Percentiles rank a stretch among this genome's conserved stretches.
Conservation (phyloP, 2,113 vertebrate species). For the Heterotis niloticus region DNA sequence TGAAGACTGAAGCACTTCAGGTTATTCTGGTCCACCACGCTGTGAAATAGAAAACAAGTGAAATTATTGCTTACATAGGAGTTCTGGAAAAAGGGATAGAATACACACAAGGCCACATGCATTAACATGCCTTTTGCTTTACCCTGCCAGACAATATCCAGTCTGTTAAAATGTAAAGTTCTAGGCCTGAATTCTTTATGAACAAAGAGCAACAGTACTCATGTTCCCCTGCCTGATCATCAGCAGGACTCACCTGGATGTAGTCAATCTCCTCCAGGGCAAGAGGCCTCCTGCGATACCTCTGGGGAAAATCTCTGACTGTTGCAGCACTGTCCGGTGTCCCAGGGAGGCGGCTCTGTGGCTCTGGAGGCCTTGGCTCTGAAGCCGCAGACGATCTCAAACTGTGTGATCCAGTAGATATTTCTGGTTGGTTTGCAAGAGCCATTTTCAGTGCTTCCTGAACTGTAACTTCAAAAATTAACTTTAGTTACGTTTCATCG, state of each 20-base stretch:
- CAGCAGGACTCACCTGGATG: conserved; percentile 59
- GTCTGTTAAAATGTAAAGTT: background rate
- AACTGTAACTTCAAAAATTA: conserved; percentile 36
- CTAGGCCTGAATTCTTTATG: background rate
- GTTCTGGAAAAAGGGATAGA: background rate
- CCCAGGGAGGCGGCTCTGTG: conserved; percentile 45
- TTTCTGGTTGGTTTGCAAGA: conserved; percentile 28
- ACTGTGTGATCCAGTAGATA: conserved; percentile 2
- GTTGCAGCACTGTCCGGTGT: conserved; percentile 57
- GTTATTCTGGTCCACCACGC: conserved; percentile 71
- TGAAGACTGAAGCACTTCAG: background rate
- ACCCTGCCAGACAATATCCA: too few species aligned
- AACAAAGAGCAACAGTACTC: background rate
- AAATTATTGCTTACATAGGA: background rate
- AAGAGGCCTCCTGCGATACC: conserved; percentile 62
- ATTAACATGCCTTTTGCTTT: background rate
- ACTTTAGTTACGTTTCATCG: background rate
- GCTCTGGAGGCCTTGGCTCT: conserved; percentile 42
- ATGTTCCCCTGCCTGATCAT: background rate
- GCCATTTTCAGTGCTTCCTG: conserved; percentile 57
- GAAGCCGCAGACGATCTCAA: conserved; percentile 28
- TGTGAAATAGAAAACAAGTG: conserved; percentile 36
- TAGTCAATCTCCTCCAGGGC: conserved; percentile 64
- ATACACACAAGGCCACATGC: background rate
- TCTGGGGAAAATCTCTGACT: conserved; percentile 56